phyloP scores from a whole-genome alignment of 2,888 invertebrate genomes.

The Melangyna quadrimaculata region DNA sequence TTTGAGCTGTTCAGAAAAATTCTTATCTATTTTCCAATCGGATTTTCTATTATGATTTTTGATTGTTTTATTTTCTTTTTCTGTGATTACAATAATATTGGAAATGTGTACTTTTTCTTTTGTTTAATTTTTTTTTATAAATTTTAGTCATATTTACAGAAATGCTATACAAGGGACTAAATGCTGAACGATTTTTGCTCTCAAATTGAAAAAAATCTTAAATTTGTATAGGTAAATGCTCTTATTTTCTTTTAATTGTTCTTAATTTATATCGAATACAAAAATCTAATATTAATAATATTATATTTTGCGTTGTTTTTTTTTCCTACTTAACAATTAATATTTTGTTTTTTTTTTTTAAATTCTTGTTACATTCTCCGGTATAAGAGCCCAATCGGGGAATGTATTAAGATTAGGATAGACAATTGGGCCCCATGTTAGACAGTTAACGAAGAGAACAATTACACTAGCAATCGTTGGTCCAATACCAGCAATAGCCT shows the following conservation, averaged over 20 bases:
- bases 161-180: not conserved
- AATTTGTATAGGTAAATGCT: not conserved
- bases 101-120: not conserved
- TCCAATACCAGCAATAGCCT: constrained; percentile 89
- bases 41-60: not conserved
- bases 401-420: constrained; percentile 84
- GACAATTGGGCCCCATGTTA: constrained; percentile 88
- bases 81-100: not conserved
- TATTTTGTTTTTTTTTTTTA: constrained; percentile 9
- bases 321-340: constrained; percentile 21
- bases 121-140: not conserved
- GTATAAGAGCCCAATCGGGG: constrained; percentile 86
- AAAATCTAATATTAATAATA: constrained; percentile 18
- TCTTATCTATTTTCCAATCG: not conserved
- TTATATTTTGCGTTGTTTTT: not conserved
- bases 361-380: constrained; percentile 63
- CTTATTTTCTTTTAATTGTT: not conserved
- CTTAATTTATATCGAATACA: constrained; percentile 4
- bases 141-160: not conserved
- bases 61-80: not conserved
- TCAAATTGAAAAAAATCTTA: not conserved
- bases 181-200: not conserved
- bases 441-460: constrained; percentile 87
- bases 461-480: constrained; percentile 89
- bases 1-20: not conserved